Conservation (phyloP, 2,797 vertebrate genomes). For the Aselliscus stoliczkanus region DNA sequence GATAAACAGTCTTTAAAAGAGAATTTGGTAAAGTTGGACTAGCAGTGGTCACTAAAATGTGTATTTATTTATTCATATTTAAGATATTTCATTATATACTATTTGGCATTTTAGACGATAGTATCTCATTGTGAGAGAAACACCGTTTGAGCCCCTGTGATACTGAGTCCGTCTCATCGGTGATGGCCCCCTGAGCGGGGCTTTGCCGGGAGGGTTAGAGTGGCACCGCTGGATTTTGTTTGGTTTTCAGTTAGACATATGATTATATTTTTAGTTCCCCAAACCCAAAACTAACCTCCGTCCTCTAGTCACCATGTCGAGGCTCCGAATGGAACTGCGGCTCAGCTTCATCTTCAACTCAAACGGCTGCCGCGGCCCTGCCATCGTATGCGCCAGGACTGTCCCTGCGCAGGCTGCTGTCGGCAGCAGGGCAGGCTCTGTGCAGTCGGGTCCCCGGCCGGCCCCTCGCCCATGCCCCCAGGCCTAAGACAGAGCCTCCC, state of each 20-base stretch:
- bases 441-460: fast-evolving
- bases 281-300: not conserved
- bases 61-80: not conserved
- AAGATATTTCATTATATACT: not conserved
- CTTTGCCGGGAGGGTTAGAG: fast-evolving
- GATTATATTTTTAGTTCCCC: not conserved
- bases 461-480: fast-evolving
- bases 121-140: not conserved
- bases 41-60: not conserved
- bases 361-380: fast-evolving
- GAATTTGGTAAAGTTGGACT: not conserved
- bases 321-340: no score
- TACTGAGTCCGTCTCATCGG: fast-evolving
- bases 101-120: not conserved
- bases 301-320: not conserved
- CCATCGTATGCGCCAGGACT: fast-evolving
- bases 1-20: not conserved
- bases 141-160: fast-evolving
- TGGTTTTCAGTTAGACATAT: not conserved
- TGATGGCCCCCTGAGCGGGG: fast-evolving
- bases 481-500: not conserved
- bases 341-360: fast-evolving
- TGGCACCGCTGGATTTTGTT: fast-evolving
- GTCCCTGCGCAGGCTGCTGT: fast-evolving
- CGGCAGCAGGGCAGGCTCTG: fast-evolving